These are phyloP conservation scores for Malurus splendens DNA, from an alignment of 2,797 vertebrate genomes.

Conservation along the genomic window DNA sequence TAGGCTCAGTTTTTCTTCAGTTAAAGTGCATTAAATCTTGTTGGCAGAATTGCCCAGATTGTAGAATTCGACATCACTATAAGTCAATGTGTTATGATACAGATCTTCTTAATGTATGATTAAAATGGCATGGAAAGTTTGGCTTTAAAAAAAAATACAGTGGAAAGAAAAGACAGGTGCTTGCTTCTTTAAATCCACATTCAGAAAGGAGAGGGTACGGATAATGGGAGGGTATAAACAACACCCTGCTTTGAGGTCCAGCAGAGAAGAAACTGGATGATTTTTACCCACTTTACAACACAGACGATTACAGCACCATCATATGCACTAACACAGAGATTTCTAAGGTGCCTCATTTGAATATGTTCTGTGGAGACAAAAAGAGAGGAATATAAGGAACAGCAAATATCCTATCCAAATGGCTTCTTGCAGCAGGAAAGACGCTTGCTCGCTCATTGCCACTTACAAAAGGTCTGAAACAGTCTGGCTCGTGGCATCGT, in stretches of 20 bases:
- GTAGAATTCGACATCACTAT: slow-evolving; percentile 69
- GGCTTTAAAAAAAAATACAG: slow-evolving; percentile 63
- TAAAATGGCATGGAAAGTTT: slow-evolving; percentile 74
- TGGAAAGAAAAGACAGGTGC: slow-evolving; percentile 61
- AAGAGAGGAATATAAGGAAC: slow-evolving; percentile 71
- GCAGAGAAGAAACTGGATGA: slow-evolving; percentile 73
- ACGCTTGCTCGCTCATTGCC: slow-evolving; percentile 67
- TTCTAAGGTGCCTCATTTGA: slow-evolving; percentile 86
- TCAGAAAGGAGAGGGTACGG: slow-evolving; percentile 66
- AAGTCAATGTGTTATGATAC: slow-evolving; percentile 57
- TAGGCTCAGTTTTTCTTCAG: slow-evolving; percentile 75
- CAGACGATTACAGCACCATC: slow-evolving; percentile 74
- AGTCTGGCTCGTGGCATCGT: slow-evolving; percentile 67
- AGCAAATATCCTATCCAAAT: slow-evolving; percentile 70
- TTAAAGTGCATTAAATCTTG: slow-evolving; percentile 79
- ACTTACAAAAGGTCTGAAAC: slow-evolving; percentile 68
- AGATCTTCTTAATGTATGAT: slow-evolving; percentile 51
- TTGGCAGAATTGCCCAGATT: slow-evolving; percentile 66
- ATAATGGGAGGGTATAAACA: slow-evolving; percentile 74
- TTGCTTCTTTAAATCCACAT: slow-evolving; percentile 77
- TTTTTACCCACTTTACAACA: slow-evolving; percentile 79
- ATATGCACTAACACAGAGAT: slow-evolving; percentile 69
- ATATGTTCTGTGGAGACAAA: slow-evolving; percentile 74
- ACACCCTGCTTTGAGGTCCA: slow-evolving; percentile 76
- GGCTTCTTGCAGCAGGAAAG: slow-evolving; percentile 69